Percentiles rank a stretch among this genome's conserved stretches.
Evolutionary conservation across 2,797 vertebrate genomes (phyloP).

Genomic region (Chloroceryle inda): DNA sequence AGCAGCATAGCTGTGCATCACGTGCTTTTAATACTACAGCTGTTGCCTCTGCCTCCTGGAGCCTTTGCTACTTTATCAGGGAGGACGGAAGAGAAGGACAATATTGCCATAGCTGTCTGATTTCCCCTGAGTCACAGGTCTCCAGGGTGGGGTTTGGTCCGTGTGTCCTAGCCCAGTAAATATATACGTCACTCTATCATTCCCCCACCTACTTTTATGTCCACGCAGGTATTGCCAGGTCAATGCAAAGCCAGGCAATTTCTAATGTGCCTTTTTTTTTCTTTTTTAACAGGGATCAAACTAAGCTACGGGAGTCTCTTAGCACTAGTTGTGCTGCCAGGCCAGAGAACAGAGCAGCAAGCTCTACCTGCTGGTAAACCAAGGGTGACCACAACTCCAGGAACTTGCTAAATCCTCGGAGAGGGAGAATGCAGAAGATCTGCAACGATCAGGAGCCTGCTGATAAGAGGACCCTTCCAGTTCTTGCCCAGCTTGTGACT

Average conservation of each 20-base stretch:
- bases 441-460: neutral
- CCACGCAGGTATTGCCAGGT: neutral
- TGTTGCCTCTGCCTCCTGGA: neutral
- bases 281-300: neutral
- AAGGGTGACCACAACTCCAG: neutral
- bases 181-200: neutral
- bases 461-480: neutral
- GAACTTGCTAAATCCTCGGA: neutral
- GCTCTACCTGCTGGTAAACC: neutral
- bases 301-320: neutral
- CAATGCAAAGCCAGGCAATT: neutral
- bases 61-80: neutral
- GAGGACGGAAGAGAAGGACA: neutral
- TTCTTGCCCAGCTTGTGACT: neutral
- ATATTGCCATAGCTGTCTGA: neutral
- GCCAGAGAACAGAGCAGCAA: neutral
- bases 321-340: neutral
- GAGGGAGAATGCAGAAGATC: neutral
- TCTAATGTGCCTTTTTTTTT: neutral
- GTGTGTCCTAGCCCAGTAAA: neutral
- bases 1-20: fast-evolving
- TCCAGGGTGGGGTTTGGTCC: neutral
- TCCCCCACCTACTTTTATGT: neutral
- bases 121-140: neutral
- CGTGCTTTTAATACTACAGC: neutral